Conservation (phyloP, 2,888 invertebrate genomes). For the Raillietiella orientalis region DNA sequence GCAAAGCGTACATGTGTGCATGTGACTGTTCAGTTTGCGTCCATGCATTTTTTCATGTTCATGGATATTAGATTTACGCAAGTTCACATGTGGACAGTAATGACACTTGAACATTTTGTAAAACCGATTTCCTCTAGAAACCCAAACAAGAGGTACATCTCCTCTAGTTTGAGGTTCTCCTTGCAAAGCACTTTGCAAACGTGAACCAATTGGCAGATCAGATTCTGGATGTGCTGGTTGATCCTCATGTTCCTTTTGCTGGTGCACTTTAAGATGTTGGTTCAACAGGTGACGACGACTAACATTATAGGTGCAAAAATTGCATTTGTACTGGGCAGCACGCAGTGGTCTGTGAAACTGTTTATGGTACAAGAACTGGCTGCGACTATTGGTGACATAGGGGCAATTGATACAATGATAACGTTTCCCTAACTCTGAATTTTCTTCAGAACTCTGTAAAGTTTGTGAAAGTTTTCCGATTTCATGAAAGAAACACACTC, state of each 20-base stretch:
- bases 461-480: too few relatives aligned
- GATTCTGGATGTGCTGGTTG: slow-evolving; percentile 2
- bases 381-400: slow-evolving; percentile 51
- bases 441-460: slow-evolving; percentile 3
- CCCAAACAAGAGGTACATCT: slow-evolving; percentile 39
- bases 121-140: slow-evolving; percentile 31
- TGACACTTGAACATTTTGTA: slow-evolving; percentile 55
- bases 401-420: slow-evolving; percentile 49
- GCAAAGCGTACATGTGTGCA: slow-evolving; percentile 33
- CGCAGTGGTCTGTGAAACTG: slow-evolving; percentile 46
- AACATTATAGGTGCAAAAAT: slow-evolving; percentile 46
- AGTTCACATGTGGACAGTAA: slow-evolving; percentile 48
- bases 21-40: slow-evolving; percentile 6
- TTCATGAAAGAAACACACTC: too few relatives aligned
- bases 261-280: slow-evolving; percentile 45
- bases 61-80: slow-evolving; percentile 40
- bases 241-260: slow-evolving; percentile 5
- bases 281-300: slow-evolving; percentile 40
- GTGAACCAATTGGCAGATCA: neutral
- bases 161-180: slow-evolving; percentile 5
- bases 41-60: slow-evolving; percentile 52
- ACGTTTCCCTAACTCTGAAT: too few relatives aligned
- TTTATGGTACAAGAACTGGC: slow-evolving; percentile 53
- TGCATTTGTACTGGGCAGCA: slow-evolving; percentile 42
- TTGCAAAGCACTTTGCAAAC: slow-evolving; percentile 2